A percentile compares a stretch with the other conserved stretches of the same genome.
Evolutionary conservation across 2,797 vertebrate species (phyloP).

Genomic region (Sarcophilus harrisii): DNA sequence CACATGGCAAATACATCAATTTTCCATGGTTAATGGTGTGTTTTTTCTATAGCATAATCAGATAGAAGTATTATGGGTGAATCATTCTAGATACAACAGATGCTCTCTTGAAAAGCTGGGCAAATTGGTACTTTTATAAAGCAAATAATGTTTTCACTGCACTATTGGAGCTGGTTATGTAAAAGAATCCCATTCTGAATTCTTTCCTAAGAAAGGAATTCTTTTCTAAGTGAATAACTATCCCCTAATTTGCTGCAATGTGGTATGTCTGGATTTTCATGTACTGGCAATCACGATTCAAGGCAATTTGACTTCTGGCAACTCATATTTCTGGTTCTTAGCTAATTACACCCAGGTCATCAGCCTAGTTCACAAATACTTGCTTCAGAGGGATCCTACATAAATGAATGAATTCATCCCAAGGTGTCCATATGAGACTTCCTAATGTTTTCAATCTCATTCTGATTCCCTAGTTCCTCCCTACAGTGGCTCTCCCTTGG

Average conservation of each 20-base stretch:
- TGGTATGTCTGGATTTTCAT: not conserved
- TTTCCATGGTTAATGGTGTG: not conserved
- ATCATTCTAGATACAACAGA: not conserved
- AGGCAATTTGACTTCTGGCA: not conserved
- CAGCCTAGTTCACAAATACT: not conserved
- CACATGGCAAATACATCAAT: not conserved
- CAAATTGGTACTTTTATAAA: not conserved
- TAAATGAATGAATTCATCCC: not conserved
- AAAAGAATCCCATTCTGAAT: not conserved
- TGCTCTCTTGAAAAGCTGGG: not conserved
- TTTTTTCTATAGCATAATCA: not conserved
- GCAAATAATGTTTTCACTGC: not conserved
- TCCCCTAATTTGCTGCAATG: not conserved
- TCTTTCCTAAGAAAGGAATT: not conserved
- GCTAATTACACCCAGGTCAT: not conserved
- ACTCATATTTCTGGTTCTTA: not conserved
- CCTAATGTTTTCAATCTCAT: no score
- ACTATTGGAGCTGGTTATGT: not conserved
- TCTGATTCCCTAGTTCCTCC: not conserved
- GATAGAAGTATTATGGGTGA: not conserved
- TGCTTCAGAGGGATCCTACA: not conserved
- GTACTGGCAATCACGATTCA: not conserved
- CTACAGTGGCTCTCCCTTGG: not conserved
- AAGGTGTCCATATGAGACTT: not conserved
- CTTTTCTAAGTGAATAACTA: not conserved